Evolutionary conservation across 2,797 vertebrate species (phyloP).

Genomic region (Xiphorhynchus erythropygius): DNA sequence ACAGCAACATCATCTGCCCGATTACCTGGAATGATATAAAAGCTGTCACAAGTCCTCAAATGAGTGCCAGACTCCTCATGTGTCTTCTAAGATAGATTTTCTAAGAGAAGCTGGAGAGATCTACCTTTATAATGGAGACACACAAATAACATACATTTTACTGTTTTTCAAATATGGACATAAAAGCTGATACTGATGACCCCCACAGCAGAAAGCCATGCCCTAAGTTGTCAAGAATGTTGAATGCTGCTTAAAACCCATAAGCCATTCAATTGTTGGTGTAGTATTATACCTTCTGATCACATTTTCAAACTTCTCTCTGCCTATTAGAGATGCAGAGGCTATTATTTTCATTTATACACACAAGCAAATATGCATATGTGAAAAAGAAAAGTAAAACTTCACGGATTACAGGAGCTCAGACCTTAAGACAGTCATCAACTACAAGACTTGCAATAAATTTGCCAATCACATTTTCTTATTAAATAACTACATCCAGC

Average conservation of each 20-base stretch:
- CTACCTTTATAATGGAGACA: not conserved
- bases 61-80: not conserved
- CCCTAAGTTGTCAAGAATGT: not conserved
- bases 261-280: not conserved
- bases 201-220: not conserved
- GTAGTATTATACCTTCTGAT: not conserved
- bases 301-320: not conserved
- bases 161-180: not conserved
- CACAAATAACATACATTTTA: not conserved
- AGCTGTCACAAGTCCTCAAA: not conserved
- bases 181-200: not conserved
- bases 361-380: not conserved
- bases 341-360: not conserved
- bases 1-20: not conserved
- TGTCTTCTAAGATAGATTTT: not conserved
- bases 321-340: not conserved
- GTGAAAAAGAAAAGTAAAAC: not conserved
- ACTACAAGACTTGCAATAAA: not conserved
- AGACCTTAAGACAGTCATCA: not conserved
- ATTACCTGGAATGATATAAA: not conserved
- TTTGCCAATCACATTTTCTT: not conserved
- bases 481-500: not conserved
- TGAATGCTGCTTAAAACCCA: constrained; percentile 22
- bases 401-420: not conserved
- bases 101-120: not conserved